These are phyloP conservation scores for Magallana angulata DNA, from an alignment of 1,140 invertebrate species.

Conservation along the genomic window DNA sequence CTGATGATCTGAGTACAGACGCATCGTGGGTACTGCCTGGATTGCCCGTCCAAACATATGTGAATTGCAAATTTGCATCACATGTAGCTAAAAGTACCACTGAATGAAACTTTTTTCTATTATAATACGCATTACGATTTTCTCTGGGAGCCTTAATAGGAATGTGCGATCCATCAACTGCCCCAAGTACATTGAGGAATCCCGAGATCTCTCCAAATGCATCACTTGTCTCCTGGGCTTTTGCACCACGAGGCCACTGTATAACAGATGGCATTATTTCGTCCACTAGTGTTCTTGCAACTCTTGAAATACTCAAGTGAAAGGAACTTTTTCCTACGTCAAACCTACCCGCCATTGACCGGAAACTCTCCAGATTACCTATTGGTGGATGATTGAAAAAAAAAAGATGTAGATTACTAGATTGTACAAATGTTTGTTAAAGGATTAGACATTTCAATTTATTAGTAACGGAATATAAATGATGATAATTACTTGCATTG, in stretches of 20 bases:
- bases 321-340: conserved; percentile 33
- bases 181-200: conserved; percentile 45
- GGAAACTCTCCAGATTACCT: conserved; percentile 42
- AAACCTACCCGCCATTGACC: conserved; percentile 49
- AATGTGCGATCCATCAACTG: conserved; percentile 52
- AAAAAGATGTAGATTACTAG: neutral
- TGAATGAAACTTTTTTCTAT: conserved; percentile 43
- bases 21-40: conserved; percentile 41
- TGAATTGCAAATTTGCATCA: conserved; percentile 43
- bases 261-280: conserved; percentile 39
- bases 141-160: conserved; percentile 47
- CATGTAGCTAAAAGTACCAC: conserved; percentile 39
- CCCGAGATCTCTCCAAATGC: conserved; percentile 36
- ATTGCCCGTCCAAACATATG: conserved; percentile 45
- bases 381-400: neutral
- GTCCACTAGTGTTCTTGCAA: conserved; percentile 15
- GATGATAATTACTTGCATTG: too few relatives aligned
- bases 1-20: conserved; percentile 35
- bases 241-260: conserved; percentile 23
- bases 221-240: conserved; percentile 7
- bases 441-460: too few relatives aligned
- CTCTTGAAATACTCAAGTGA: conserved; percentile 24
- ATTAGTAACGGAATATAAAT: too few relatives aligned
- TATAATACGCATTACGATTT: conserved; percentile 46
- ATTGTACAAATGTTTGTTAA: neutral